Base-by-base conservation (phyloP, 2,113 vertebrate species). In the Hemibagrus wyckioides region DNA sequence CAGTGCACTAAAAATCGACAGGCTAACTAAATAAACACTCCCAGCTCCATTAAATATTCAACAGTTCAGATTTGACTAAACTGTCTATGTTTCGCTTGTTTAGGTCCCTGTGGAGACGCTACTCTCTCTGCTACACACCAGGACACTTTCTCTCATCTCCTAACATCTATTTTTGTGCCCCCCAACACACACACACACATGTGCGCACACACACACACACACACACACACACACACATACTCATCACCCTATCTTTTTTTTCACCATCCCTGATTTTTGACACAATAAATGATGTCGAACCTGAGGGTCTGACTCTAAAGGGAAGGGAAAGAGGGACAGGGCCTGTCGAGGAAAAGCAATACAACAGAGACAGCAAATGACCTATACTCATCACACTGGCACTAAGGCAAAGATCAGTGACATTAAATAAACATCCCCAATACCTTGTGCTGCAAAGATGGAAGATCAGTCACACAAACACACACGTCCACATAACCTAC, bases 1-100 rank as follows among this genome's bases (percentile, higher is more conserved):
- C 97, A 99, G 97, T 97, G 96, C 95, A 96, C 96, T 98, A 97
- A 98, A 98, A 98, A 99, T 98, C 97, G 97, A 99, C 98, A 99
- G 96, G 95, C 96, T 97, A 97, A 98, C 97, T 97, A 97, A 99
- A 99, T 98, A 98, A 99, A 98, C 97, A 96, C 94, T 92, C 93
- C 94, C 94, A 95, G 96, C 96, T 95, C 96, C 96, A 98, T 99
- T 97, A 99, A 99, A 99, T 98, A 99, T 99, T 98, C 98, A 99
- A 95, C 96, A 96, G 94, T 92, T 95, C 96, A 97, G 97, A 98
- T 98, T 97, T 97, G 97, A 99, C 97, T 96, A 96, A 95, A 90
- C 80, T 80, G 85, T 76, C 83, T 82, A 80, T 83, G 87, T 90
- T 90, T 90, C 23, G 87, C 85, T 89, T 89, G 71, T 79, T 92